Percentiles rank a stretch among this genome's conserved stretches.
Conservation (phyloP, 64 coral and sea anemone genomes). For the Pocillopora damicornis region DNA sequence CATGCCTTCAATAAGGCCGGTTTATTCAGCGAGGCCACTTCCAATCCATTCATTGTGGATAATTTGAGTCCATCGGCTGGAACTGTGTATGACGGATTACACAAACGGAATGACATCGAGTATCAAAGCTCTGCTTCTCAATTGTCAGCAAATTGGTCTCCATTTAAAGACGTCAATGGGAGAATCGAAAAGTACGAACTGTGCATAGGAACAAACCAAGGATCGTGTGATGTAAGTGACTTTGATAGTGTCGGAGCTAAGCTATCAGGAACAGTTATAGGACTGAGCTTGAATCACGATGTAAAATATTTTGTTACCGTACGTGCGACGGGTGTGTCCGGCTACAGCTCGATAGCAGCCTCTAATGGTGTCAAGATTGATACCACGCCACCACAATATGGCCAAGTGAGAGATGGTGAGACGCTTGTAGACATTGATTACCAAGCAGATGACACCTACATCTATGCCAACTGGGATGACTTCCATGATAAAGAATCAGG, state of each 20-base stretch:
- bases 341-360: slow-evolving; percentile 56
- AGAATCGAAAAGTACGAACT: slow-evolving; percentile 39
- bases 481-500: slow-evolving; percentile 77
- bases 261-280: slow-evolving; percentile 34
- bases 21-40: slow-evolving; percentile 18
- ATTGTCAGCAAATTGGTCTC: slow-evolving; percentile 64
- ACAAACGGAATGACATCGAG: slow-evolving; percentile 9
- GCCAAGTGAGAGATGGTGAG: slow-evolving; percentile 56
- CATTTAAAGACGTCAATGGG: slow-evolving; percentile 24
- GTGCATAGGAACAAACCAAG: slow-evolving; percentile 44
- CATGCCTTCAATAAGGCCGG: slow-evolving; percentile 54
- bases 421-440: slow-evolving; percentile 58
- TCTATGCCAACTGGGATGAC: slow-evolving; percentile 79
- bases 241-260: slow-evolving; percentile 21
- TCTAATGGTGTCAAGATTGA: slow-evolving; percentile 81
- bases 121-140: slow-evolving; percentile 28
- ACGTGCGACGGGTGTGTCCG: slow-evolving; percentile 59
- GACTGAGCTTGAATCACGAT: slow-evolving; percentile 61
- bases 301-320: slow-evolving; percentile 66
- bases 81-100: slow-evolving; percentile 32
- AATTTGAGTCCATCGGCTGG: slow-evolving; percentile 8
- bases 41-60: slow-evolving; percentile 34
- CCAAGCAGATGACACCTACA: slow-evolving; percentile 57
- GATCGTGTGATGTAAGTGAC: slow-evolving; percentile 25
- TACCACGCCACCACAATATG: slow-evolving; percentile 43